Percentiles rank a stretch among this genome's conserved stretches.
These are phyloP conservation scores for Ricordea florida DNA, from an alignment of 92 coral and sea anemone genomes.

Conservation along the genomic window DNA sequence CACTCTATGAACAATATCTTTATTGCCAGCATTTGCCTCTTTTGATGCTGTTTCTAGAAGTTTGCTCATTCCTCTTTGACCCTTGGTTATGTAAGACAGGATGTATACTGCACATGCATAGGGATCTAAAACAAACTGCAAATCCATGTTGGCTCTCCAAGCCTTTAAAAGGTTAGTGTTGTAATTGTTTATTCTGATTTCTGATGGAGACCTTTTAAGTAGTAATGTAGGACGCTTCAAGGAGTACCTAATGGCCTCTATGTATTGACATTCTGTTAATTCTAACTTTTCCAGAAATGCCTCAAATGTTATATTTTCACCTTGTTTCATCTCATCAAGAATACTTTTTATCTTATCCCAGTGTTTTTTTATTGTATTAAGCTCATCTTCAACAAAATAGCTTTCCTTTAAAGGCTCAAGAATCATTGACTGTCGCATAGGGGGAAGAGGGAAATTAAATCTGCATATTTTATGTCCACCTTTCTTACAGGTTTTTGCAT, in stretches of 20 bases:
- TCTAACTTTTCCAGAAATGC: constrained; percentile 41
- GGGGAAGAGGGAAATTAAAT: constrained; percentile 60
- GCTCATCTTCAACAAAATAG: constrained; percentile 19
- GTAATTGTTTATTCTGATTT: constrained; percentile 42
- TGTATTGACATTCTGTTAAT: constrained; percentile 21
- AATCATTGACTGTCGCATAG: constrained; percentile 49
- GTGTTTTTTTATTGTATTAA: constrained; percentile 8
- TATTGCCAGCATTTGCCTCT: constrained; percentile 57
- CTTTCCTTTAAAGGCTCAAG: constrained; percentile 26
- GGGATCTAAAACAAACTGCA: constrained; percentile 55
- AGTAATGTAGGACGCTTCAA: constrained; percentile 48
- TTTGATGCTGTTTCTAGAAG: constrained; percentile 35
- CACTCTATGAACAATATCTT: constrained; percentile 37
- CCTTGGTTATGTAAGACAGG: constrained; percentile 44
- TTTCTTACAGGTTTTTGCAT: constrained; percentile 66
- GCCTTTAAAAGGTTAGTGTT: constrained; percentile 34
- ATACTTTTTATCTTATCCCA: constrained; percentile 14
- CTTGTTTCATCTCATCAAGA: constrained; percentile 48
- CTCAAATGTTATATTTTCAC: constrained; percentile 43
- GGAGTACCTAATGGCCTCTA: constrained; percentile 27
- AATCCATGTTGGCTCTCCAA: constrained; percentile 64
- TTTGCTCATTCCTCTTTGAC: constrained; percentile 71
- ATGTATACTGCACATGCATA: constrained; percentile 63
- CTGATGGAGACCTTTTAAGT: constrained; percentile 34
- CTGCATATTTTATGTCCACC: constrained; percentile 47